phyloP scores from a whole-genome alignment of 2,797 vertebrate genomes.

The Erpetoichthys calabaricus region DNA sequence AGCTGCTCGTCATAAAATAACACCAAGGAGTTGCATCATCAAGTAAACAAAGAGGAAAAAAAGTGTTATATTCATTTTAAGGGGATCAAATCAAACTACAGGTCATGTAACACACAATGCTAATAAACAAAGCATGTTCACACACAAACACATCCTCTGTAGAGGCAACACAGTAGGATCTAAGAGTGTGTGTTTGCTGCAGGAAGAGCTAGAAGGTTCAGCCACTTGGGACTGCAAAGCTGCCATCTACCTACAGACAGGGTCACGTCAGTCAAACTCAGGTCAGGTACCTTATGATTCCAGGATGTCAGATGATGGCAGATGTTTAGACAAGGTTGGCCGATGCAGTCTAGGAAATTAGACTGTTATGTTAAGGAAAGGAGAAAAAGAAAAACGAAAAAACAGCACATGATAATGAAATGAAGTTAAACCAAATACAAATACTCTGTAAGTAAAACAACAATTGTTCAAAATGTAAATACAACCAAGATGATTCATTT shows the following conservation, averaged over 20 bases:
- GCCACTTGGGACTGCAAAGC: neutral
- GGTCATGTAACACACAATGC: neutral
- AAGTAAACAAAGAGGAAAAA: too few relatives aligned
- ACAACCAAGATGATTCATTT: too few relatives aligned
- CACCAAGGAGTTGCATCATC: too few relatives aligned
- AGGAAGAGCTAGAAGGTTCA: neutral
- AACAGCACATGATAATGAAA: neutral
- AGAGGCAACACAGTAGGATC: neutral
- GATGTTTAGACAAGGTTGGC: constrained; percentile 57
- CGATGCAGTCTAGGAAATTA: constrained; percentile 54
- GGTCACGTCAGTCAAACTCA: neutral
- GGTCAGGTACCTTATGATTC: constrained; percentile 58
- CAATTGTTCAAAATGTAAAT: too few relatives aligned
- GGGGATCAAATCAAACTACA: too few relatives aligned
- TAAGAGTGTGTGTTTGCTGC: neutral
- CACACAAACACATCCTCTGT: neutral
- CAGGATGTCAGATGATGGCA: constrained; percentile 64
- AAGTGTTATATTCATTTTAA: too few relatives aligned
- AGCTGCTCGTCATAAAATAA: too few relatives aligned
- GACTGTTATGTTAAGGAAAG: constrained; percentile 36
- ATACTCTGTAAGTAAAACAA: too few relatives aligned
- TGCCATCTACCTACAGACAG: too few relatives aligned
- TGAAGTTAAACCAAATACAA: too few relatives aligned
- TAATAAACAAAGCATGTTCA: neutral
- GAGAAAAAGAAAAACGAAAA: constrained; percentile 27